Base-by-base conservation (phyloP, 2,888 invertebrate genomes). In the Hyles lineata region DNA sequence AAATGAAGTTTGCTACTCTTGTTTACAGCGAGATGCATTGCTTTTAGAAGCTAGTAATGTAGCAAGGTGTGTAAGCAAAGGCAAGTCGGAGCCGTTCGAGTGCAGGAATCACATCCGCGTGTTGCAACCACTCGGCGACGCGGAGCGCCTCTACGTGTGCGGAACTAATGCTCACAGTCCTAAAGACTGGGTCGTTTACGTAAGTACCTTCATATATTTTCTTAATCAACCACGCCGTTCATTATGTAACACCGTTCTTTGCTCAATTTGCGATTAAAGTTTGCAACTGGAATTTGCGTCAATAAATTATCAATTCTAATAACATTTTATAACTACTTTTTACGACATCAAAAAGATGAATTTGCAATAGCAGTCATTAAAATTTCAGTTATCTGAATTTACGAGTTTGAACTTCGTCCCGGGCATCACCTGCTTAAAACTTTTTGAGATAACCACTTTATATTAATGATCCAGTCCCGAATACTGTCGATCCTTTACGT, bases 101-200 rank as follows among this genome's bases (percentile, higher is more conserved):
- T 96, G 96, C 82, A 92, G 96, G 76, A 96, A 96, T 87, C 96
- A 96, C 88, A 95, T 96, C 73, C 92, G 96, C 72, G 96, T 96
- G 75, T 91, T 96, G 81, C 96, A 96, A 83, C 96, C 96, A n/a
- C 90, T 96, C 73, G 96, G 95, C n/a, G 96, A 96, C 82, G 96
- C 95, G 52, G 93, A 95, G 79, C 89, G 95, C 71, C 90, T 96
- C 70, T 96, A 96, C 81, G 94, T 96, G 76, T 96, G 96, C 83
- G 96, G 96, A 55, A 96, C 96, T 63, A 96, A 96, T 84, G 96
- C 96, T 60, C 96, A 96, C 86, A 95, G 95, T 80, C 96, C 96
- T 17, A 96, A 95, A 85, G 96, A 96, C 84, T 95, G 95, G 95
- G 95, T 96, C 74, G 94, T 96, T 70, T 95, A 96, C 87, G 96